A percentile compares a stretch with the other conserved stretches of the same genome.
phyloP scores from a whole-genome alignment of 2,797 vertebrate genomes.

The Trachurus trachurus region DNA sequence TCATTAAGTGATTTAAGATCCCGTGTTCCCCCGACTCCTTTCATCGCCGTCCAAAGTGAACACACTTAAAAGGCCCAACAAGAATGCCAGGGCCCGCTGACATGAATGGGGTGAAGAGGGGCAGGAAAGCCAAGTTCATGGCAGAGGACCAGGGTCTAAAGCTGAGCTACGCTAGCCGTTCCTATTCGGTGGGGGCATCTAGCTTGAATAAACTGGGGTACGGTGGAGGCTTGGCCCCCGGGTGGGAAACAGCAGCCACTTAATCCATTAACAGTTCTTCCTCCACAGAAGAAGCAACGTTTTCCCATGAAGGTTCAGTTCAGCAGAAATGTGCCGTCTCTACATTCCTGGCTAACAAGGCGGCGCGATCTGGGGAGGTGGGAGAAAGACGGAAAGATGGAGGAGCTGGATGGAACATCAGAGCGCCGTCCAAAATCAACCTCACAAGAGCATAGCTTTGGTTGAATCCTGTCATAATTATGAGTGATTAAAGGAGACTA shows the following conservation, averaged over 20 bases:
- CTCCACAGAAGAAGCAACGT: slow-evolving; percentile 60
- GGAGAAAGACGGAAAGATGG: slow-evolving; percentile 49
- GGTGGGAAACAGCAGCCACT: slow-evolving; percentile 70
- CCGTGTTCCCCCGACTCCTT: slow-evolving; percentile 79
- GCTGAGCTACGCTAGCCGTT: slow-evolving; percentile 71
- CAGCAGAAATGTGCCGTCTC: slow-evolving; percentile 60
- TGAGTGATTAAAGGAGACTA: slow-evolving; percentile 69
- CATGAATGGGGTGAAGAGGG: slow-evolving; percentile 77
- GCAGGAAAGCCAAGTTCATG: slow-evolving; percentile 80
- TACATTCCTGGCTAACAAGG: slow-evolving; percentile 72
- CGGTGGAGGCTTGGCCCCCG: slow-evolving; percentile 44
- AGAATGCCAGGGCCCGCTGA: slow-evolving; percentile 76
- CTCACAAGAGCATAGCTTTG: slow-evolving; percentile 49
- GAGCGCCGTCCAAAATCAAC: slow-evolving; percentile 61
- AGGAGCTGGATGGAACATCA: slow-evolving; percentile 53
- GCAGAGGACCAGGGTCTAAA: slow-evolving; percentile 73
- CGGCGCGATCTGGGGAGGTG: slow-evolving; percentile 42
- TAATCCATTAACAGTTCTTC: slow-evolving; percentile 77
- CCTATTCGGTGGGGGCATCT: slow-evolving; percentile 55
- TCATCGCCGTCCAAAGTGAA: slow-evolving; percentile 81
- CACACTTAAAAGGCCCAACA: slow-evolving; percentile 77
- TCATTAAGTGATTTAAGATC: slow-evolving; percentile 86
- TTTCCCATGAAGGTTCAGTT: slow-evolving; percentile 80
- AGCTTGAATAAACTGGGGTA: slow-evolving; percentile 63
- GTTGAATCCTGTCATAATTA: slow-evolving; percentile 55